Evolutionary conservation across 2,888 invertebrate species (phyloP).

Genomic region (Margaritifera margaritifera): DNA sequence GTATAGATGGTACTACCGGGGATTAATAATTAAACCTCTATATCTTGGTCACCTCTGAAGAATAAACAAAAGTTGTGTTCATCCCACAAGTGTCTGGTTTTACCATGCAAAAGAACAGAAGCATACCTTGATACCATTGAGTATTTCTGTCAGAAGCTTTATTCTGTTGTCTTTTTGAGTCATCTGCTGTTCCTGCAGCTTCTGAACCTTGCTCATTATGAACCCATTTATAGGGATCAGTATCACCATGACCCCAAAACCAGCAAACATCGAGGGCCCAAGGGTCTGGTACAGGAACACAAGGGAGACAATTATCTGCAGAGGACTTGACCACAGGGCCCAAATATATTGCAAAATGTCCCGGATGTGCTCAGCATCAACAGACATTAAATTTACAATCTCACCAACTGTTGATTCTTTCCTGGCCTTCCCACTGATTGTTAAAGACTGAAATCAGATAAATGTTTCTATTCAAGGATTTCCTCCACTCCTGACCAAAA

Average conservation of each 20-base stretch:
- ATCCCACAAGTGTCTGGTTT: neutral
- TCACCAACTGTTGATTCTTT: slow-evolving; percentile 70
- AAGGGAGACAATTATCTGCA: slow-evolving; percentile 88
- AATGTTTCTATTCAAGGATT: neutral
- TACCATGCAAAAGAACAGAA: neutral
- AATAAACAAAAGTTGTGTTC: neutral
- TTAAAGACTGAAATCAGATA: slow-evolving; percentile 60
- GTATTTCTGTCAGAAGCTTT: slow-evolving; percentile 63
- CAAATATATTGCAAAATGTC: slow-evolving; percentile 61
- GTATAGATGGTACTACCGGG: no score
- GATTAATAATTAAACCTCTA: neutral
- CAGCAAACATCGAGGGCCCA: slow-evolving; percentile 89
- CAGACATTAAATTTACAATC: slow-evolving; percentile 73
- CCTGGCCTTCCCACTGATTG: slow-evolving; percentile 65
- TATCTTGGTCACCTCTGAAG: neutral
- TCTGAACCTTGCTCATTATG: slow-evolving; percentile 59
- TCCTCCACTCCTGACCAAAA: neutral
- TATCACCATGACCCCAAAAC: slow-evolving; percentile 88
- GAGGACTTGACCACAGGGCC: slow-evolving; percentile 75
- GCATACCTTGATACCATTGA: slow-evolving; percentile 65
- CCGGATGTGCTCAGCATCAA: slow-evolving; percentile 68
- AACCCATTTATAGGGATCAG: slow-evolving; percentile 78
- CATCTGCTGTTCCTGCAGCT: slow-evolving; percentile 61
- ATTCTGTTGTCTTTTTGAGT: slow-evolving; percentile 62
- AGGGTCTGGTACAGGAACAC: slow-evolving; percentile 76